Percentiles rank a stretch among this genome's conserved stretches.
Conservation (phyloP, 1,140 invertebrate genomes). For the Bombyx mori region ASM3026992v2 NC_085123.1:3007501-3008000, state of each 20-base stretch:
- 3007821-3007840: too few species aligned
- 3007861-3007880: too few species aligned
- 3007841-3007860: too few species aligned
- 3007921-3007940: too few species aligned
- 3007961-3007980: too few species aligned
- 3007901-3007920: too few species aligned
- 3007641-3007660: constrained; percentile 9
- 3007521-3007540: constrained; percentile 44
- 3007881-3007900: too few species aligned
- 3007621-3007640: constrained; percentile 12
- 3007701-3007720: constrained; percentile 47
- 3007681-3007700: constrained; percentile 53
- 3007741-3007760: constrained; percentile 36
- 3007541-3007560: constrained; percentile 25
- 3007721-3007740: constrained; percentile 44
- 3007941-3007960: too few species aligned
- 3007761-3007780: constrained; percentile 8
- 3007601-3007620: too few species aligned
- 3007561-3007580: constrained; percentile 24
- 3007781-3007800: constrained; percentile 11
- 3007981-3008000: too few species aligned
- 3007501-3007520: constrained; percentile 34
- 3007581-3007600: too few species aligned
- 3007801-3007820: too few species aligned
- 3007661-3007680: constrained; percentile 39